Evolutionary conservation across 2,888 invertebrate genomes (phyloP), one percentile per base, ranked within the genome.

Genomic region (Dasysyrphus albostriatus): DNA sequence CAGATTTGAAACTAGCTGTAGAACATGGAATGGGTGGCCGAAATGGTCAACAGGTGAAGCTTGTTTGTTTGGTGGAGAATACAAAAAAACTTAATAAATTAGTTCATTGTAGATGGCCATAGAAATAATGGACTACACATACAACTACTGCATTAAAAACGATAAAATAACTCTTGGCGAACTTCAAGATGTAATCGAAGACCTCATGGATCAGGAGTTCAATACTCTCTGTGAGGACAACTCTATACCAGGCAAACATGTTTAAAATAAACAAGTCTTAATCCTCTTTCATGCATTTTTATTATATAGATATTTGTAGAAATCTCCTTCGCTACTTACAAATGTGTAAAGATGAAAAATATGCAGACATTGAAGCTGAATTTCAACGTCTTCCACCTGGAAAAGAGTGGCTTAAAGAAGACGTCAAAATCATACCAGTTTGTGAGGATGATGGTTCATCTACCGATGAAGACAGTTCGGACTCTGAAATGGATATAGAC

Each of bases 1-100:
- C 95, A 19, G 95, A 95, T 6, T 91, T 96, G 37, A 94, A 95
- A 89, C 91, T 96, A 37, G 96, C 96, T 42, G 96, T 96, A 0
- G 95, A 96, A 91, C 95, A 96, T 94, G 95, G 95, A 88, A 95
- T 95, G 95, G 96, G 95, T 42, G 95, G 95, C 29, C 94, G 95
- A 24, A 94, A 95, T 89, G 95, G 95, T 56, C 95, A 94, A 93
- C 94, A 95, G 93, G 96, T 95, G 92, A 87, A 6, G 16, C 44
- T 7, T 65, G 3, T 7, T n/a, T 56, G 9, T 10, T 72, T 29
- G 0, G 61, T 7, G 3, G 6, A 32, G 12, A 34, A 32, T 32
- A 5, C 19, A 16, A 7, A 37, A 34, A 14, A 47, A 32, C 5
- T 4, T n/a, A n/a, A 16, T 12, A 51, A 39, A 69, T 7, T 14